Evolutionary conservation across 2,113 vertebrate species (phyloP).

Genomic region (Marmota monax): DNA sequence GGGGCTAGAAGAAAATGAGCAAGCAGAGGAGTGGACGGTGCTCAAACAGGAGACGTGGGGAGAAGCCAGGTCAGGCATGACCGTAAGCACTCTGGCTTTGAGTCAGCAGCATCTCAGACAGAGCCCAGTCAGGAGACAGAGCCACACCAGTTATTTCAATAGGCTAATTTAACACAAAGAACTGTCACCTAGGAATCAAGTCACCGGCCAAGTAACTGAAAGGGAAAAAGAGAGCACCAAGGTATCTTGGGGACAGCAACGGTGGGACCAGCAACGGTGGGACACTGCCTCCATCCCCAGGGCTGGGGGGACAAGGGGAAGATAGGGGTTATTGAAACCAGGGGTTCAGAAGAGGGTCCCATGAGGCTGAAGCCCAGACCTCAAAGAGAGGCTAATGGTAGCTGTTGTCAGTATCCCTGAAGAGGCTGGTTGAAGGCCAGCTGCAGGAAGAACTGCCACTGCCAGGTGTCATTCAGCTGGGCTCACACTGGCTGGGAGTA

Average conservation of each 20-base stretch:
- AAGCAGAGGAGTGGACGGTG: accelerated
- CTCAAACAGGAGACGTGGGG: background rate
- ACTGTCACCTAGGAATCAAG: background rate
- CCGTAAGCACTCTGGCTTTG: background rate
- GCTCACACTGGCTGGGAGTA: background rate
- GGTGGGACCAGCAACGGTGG: background rate
- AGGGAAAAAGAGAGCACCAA: background rate
- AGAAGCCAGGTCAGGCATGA: background rate
- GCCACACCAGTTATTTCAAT: conserved; percentile 41
- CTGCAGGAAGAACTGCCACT: background rate
- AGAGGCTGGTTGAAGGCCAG: background rate
- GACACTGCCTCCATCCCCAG: background rate
- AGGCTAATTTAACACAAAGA: conserved; percentile 41
- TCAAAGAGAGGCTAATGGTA: background rate
- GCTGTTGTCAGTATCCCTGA: background rate
- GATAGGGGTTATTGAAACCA: background rate
- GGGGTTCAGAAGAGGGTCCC: background rate
- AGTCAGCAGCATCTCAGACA: background rate
- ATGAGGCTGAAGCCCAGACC: background rate
- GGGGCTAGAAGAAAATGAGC: background rate
- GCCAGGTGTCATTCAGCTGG: accelerated
- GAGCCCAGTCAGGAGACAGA: background rate
- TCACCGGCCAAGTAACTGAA: background rate
- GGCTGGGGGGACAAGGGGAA: background rate
- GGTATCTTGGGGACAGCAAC: background rate